These are phyloP conservation scores for Collichthys lucidus DNA, from an alignment of 2,113 vertebrate genomes.

Conservation along the genomic window DNA sequence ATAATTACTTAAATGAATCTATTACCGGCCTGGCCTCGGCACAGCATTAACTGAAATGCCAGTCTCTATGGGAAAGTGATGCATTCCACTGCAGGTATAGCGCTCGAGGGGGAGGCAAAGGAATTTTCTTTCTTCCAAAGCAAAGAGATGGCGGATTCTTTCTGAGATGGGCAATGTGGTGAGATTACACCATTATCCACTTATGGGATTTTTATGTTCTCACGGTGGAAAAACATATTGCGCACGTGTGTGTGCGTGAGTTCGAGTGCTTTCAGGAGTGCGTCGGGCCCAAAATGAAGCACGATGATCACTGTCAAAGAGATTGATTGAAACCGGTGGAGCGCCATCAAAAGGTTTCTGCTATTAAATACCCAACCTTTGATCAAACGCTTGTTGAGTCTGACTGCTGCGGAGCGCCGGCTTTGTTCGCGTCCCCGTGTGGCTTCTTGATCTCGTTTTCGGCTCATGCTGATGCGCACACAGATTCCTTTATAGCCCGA, in stretches of 20 bases:
- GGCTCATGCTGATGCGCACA: slow-evolving; percentile 24
- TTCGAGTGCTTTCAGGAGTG: slow-evolving; percentile 12
- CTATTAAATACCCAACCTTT: slow-evolving; percentile 58
- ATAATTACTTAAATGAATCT: slow-evolving; percentile 75
- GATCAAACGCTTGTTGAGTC: slow-evolving; percentile 56
- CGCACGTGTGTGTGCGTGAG: slow-evolving; percentile 12
- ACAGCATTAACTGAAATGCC: slow-evolving; percentile 62
- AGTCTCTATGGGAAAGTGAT: slow-evolving; percentile 51
- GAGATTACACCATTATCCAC: neutral
- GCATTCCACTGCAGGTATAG: slow-evolving; percentile 53
- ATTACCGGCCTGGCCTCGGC: slow-evolving; percentile 48
- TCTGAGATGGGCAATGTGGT: slow-evolving; percentile 6
- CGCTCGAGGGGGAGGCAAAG: neutral
- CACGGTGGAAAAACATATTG: slow-evolving; percentile 3
- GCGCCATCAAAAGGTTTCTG: slow-evolving; percentile 47
- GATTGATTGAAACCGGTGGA: slow-evolving; percentile 58
- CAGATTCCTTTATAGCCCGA: slow-evolving; percentile 37
- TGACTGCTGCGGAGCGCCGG: slow-evolving; percentile 38
- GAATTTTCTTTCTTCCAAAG: neutral
- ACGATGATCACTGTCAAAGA: slow-evolving; percentile 49
- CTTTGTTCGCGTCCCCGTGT: slow-evolving; percentile 56
- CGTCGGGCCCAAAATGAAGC: slow-evolving; percentile 30
- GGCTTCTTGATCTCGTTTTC: slow-evolving; percentile 64
- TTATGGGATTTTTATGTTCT: neutral
- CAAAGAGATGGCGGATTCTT: slow-evolving; percentile 1